phyloP scores from a whole-genome alignment of 37 sponge, comb jelly and placozoan species.

The Ianthella basta region DNA sequence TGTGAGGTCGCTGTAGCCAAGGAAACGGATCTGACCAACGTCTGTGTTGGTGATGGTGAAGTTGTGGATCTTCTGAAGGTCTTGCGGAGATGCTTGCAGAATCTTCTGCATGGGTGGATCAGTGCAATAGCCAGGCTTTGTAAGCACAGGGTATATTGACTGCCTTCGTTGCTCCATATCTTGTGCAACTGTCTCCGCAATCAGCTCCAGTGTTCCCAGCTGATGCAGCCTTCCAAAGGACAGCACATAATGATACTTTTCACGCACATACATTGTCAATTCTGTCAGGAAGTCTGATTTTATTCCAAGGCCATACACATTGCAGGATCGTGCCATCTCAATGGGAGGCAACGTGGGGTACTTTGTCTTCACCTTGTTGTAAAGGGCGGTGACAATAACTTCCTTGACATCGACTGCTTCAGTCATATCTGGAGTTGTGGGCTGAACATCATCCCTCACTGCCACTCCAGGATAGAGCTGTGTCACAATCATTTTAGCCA shows the following conservation, averaged over 20 bases:
- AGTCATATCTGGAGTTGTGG: not conserved
- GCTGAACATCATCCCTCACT: not conserved
- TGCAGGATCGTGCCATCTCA: not conserved
- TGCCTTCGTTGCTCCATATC: not conserved
- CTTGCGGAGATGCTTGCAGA: not conserved
- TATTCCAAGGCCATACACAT: conserved; percentile 27
- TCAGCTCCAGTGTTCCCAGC: not conserved
- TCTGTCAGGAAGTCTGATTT: conserved; percentile 5
- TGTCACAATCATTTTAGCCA: not conserved
- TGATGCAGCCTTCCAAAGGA: not conserved
- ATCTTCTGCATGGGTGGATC: conserved; percentile 29
- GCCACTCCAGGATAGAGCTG: conserved; percentile 24
- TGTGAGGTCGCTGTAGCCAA: conserved; percentile 24
- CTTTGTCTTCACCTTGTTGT: not conserved
- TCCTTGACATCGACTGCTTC: not conserved
- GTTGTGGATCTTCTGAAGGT: conserved; percentile 15
- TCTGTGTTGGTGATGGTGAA: conserved; percentile 22
- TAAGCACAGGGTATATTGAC: not conserved
- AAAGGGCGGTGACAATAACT: not conserved
- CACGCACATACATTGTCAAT: not conserved
- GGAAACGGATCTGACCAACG: conserved; percentile 28
- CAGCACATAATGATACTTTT: not conserved
- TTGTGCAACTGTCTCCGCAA: not conserved
- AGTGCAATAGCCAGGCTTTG: conserved; percentile 36
- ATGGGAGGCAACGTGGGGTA: conserved; percentile 3